Evolutionary conservation across 2,113 vertebrate species (phyloP), one percentile per base, ranked within the genome.

Genomic region (Nymphicus hollandicus): DNA sequence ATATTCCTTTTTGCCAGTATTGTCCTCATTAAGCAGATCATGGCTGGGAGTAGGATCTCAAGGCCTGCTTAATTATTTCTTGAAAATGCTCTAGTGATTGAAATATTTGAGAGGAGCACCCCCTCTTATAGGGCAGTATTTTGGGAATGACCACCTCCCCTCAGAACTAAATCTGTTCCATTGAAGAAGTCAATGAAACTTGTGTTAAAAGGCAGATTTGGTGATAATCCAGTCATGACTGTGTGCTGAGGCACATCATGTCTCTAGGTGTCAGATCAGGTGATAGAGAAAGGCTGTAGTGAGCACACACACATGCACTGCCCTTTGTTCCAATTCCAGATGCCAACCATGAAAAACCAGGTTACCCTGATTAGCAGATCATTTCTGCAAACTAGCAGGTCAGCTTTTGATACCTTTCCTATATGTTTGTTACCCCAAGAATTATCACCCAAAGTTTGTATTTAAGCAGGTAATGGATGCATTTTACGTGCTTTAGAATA

Each of bases 191-290:
- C 46, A 22, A 33, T 50, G 43, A 56, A 47, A 46, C 31, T 50
- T 3, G 1, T 43, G 9, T 13, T 13, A 31, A 18, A 1, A 4
- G 18, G 24, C 41, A 56, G 20, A 18, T 1, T 29, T 41, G 49
- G 12, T 4, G 6, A 9, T 13, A 17, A 29, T 18, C 20, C 33
- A 72, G 24, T 19, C 29, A 4, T 8, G 31, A 37, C 33, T 22
- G 22, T n/a, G 19, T 84, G 22, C 12, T 41, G 55, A 19, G 55
- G 31, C 29, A 27, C 11, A 5, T 5, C 0, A 0, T 23, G 25
- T 64, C 31, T 11, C 55, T 35, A 8, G 78, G 10, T 19, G 13
- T 31, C 63, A 83, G 29, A 29, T 35, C 22, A 68, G 70, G 31
- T 15, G 70, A 3, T 15, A 64, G 22, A 80, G 49, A 39, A 43